Percentiles rank a stretch among this genome's conserved stretches.
These are phyloP conservation scores for Fragum sueziense DNA, from an alignment of 2,888 invertebrate genomes.

Conservation along the genomic window DNA sequence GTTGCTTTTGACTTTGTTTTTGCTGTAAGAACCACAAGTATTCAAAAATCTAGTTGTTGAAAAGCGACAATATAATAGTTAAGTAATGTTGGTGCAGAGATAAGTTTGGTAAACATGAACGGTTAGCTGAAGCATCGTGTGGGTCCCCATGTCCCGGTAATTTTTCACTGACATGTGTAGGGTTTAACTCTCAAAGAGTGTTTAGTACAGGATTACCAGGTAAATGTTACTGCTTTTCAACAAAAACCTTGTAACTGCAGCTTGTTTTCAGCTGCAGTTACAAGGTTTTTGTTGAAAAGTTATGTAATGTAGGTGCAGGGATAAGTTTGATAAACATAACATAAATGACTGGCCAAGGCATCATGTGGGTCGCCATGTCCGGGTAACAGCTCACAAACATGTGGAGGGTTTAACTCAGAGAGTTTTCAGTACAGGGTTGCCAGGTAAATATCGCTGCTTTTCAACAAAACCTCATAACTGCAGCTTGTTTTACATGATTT, in stretches of 20 bases:
- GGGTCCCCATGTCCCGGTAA: conserved; percentile 92
- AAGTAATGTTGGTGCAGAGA: conserved; percentile 96
- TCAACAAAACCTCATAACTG: too few species aligned
- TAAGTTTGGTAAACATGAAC: conserved; percentile 69
- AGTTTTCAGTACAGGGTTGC: conserved; percentile 92
- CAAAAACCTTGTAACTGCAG: too few species aligned
- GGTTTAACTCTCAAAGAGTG: conserved; percentile 95
- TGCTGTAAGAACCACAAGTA: too few species aligned
- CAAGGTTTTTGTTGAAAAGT: too few species aligned
- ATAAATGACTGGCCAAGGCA: too few species aligned
- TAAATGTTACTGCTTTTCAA: too few species aligned
- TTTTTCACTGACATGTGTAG: conserved; percentile 88
- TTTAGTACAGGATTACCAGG: conserved; percentile 90
- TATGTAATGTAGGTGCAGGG: too few species aligned
- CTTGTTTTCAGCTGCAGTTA: too few species aligned
- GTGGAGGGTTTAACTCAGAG: conserved; percentile 98
- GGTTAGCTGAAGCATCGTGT: conserved; percentile 89
- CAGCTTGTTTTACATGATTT: too few species aligned
- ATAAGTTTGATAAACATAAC: too few species aligned
- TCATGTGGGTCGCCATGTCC: conserved; percentile 96
- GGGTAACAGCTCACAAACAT: conserved; percentile 83
- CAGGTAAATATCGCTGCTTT: conserved; percentile 68
- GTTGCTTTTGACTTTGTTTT: too few species aligned
- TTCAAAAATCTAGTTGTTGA: not conserved
- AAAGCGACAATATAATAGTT: too few species aligned